Base-by-base conservation (phyloP, 92 coral and sea anemone species). In the Hydrozoanthus gracilis region DNA sequence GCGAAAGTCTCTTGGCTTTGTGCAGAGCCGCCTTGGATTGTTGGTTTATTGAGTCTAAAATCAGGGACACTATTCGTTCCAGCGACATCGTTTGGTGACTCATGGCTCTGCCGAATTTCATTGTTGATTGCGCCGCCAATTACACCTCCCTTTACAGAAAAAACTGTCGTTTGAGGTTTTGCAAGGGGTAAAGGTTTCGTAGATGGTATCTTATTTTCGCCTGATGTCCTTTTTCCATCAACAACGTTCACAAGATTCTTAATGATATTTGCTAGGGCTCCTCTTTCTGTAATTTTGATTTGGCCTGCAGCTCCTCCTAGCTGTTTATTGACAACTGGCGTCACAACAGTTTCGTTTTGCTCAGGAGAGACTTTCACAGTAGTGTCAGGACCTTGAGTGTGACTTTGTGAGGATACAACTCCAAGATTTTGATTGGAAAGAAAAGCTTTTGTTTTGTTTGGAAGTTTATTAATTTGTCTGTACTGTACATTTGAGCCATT, bases 41-140 rank as follows among this genome's bases (percentile, higher is more conserved):
- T 60, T 11, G n/a, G 13, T 16, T 65, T 9, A 8, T 20, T 45
- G 12, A 11, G 13, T 44, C n/a, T 7, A 18, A 27, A 65, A 7
- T 18, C 74, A 20, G 48, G 45, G 14, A 8, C 46, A 4, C 12
- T 18, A 3, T 48, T 27, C 39, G 39, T 48, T 8, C 17, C 74
- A 12, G 27, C 3, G 6, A 17, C 10, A 0, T 18, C 75, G 13
- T 80, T 62, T 6, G 75, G 16, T 49, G 51, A 16, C 5, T 17
- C 74, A 27, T 73, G 58, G 14, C 20, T 20, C 10, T 51, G 51
- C 2, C 3, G 3, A 80, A 80, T 51, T 80, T 65, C 85, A 47
- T 13, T 80, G 70, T 80, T 80, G n/a, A 80, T 80, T 65, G 73
- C 47, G 18, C 85, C 85, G 14, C 85, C 85, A 48, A 80, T 70